Conservation (phyloP, 2,888 invertebrate species). For the Bursaphelenchus okinawaensis region DNA sequence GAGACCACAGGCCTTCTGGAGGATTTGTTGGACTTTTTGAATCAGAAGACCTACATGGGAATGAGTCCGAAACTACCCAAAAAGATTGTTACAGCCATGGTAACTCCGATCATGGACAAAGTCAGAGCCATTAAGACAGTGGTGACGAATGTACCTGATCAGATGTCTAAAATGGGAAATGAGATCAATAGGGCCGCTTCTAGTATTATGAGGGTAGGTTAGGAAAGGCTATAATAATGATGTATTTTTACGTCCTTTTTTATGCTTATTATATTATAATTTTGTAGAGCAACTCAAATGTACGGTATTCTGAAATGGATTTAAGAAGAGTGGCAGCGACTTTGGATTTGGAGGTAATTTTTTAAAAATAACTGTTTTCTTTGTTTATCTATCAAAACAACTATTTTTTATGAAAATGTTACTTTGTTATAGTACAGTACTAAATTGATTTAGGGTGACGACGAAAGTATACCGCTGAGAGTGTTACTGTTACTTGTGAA, state of each 20-base stretch:
- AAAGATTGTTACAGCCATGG: constrained; percentile 66
- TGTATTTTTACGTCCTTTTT: not conserved
- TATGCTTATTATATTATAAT: not conserved
- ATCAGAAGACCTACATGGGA: constrained; percentile 47
- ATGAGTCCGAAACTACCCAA: constrained; percentile 34
- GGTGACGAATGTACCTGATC: constrained; percentile 81
- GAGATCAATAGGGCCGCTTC: constrained; percentile 74
- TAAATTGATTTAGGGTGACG: not conserved
- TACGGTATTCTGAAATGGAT: not conserved
- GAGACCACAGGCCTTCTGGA: constrained; percentile 66
- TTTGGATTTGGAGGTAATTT: constrained; percentile 1
- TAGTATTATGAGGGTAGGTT: constrained; percentile 29
- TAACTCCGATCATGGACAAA: constrained; percentile 74
- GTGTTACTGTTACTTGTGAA: constrained; percentile 76
- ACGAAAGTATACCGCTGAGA: constrained; percentile 68
- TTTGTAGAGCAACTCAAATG: not conserved
- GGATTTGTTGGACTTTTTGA: constrained; percentile 52
- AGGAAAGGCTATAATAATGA: no score
- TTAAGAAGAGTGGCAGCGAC: constrained; percentile 7
- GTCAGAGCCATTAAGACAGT: constrained; percentile 72
- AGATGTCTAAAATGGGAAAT: constrained; percentile 77
- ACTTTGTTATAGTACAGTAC: no score
- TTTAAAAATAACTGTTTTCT: not conserved
- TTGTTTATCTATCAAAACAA: no score
- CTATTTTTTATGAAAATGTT: no score